phyloP scores from a whole-genome alignment of 2,888 invertebrate species.

The Synanthedon tipuliformis region DNA sequence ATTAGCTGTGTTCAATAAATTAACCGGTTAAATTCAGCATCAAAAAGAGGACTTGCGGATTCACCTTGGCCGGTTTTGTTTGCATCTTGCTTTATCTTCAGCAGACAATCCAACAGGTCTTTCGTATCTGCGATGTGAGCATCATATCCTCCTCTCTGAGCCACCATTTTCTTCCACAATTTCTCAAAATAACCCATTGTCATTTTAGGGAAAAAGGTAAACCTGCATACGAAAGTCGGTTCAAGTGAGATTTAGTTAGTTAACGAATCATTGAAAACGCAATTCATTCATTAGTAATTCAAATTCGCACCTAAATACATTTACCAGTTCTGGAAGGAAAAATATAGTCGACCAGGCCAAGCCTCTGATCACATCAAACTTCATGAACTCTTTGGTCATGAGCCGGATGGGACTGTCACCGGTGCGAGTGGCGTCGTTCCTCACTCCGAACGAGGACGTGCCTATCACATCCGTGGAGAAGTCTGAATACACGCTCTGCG shows the following conservation, averaged over 20 bases:
- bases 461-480: constrained; percentile 33
- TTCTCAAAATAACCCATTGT: constrained; percentile 22
- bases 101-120: constrained; percentile 35
- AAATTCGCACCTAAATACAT: constrained; percentile 1
- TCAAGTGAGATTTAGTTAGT: too few species aligned
- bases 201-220: constrained; percentile 32
- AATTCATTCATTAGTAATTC: not conserved
- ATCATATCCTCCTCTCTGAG: constrained; percentile 22
- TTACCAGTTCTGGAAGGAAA: constrained; percentile 4
- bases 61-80: constrained; percentile 17
- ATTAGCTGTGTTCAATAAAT: too few species aligned
- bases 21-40: too few species aligned
- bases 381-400: constrained; percentile 4
- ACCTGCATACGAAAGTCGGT: constrained; percentile 17
- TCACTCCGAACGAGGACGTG: constrained; percentile 27
- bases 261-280: not conserved
- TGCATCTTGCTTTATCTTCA: constrained; percentile 33
- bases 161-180: constrained; percentile 21
- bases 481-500: constrained; percentile 20
- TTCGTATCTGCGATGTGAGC: constrained; percentile 12
- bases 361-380: not conserved
- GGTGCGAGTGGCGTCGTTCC: constrained; percentile 21
- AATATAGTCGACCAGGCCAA: constrained; percentile 3
- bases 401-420: constrained; percentile 1
- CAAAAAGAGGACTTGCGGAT: too few species aligned